A percentile compares a stretch with the other conserved stretches of the same genome.
These are phyloP conservation scores for Marronus borbonicus DNA, from an alignment of 2,888 invertebrate species.

Conservation along the genomic window DNA sequence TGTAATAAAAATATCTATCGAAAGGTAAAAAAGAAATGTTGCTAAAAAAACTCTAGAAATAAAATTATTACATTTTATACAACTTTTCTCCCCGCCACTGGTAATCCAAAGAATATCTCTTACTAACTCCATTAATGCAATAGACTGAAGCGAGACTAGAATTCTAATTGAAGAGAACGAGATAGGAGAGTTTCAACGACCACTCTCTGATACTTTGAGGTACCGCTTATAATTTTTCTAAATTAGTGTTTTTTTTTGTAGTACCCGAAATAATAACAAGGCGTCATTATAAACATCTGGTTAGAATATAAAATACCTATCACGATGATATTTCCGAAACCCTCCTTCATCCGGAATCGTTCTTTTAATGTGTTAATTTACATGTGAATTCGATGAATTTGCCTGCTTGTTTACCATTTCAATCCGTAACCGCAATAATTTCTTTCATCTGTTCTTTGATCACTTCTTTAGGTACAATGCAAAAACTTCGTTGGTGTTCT, in stretches of 20 bases:
- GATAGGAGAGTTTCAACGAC: slow-evolving; percentile 51
- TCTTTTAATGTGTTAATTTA: slow-evolving; percentile 58
- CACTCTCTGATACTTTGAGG: slow-evolving; percentile 47
- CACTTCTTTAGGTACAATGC: not conserved
- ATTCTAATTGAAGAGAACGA: slow-evolving; percentile 56
- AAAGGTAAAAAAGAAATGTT: too few species aligned
- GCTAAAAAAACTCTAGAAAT: too few species aligned
- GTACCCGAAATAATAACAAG: slow-evolving; percentile 57
- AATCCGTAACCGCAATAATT: not conserved
- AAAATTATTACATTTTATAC: not conserved
- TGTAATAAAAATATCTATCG: too few species aligned
- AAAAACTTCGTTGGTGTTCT: not conserved
- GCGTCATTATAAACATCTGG: slow-evolving; percentile 58
- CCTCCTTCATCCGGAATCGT: slow-evolving; percentile 48
- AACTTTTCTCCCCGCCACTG: slow-evolving; percentile 54
- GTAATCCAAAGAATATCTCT: slow-evolving; percentile 52
- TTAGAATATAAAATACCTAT: slow-evolving; percentile 57
- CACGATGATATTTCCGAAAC: slow-evolving; percentile 54
- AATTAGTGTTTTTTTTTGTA: slow-evolving; percentile 53
- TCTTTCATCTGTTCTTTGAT: not conserved
- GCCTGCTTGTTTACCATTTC: slow-evolving; percentile 22
- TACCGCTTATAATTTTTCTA: slow-evolving; percentile 55
- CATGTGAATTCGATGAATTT: slow-evolving; percentile 52
- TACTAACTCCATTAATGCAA: slow-evolving; percentile 60
- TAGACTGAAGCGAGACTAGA: slow-evolving; percentile 55